Base-by-base conservation (phyloP, 2,113 vertebrate genomes). In the Clarias macrocephalus region DNA sequence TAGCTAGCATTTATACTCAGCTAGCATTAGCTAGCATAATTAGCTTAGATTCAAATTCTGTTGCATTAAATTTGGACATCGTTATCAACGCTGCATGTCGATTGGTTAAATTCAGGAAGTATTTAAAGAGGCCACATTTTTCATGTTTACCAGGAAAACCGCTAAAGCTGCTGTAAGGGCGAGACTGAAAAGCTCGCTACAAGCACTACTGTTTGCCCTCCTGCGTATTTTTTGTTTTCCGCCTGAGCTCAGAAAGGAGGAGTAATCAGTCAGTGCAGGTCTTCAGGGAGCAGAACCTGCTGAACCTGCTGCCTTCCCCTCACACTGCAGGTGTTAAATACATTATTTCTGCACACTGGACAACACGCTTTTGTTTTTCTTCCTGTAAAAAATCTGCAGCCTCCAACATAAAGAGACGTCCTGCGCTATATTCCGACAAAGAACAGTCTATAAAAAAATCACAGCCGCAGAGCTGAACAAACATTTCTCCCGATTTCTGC, bases 291-390 rank as follows among this genome's bases (percentile, higher is more conserved):
- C 19, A 81, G 54, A 63, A 56, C 25, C 18, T 57, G 62, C 76
- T 80, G 76, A 63, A 57, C 73, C 28, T 80, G 76, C 76, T 86
- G 76, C 80, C 42, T 30, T n/a, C 75, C 86, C 37, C 8, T 48
- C 37, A 30, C 56, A 73, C 56, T 54, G 79, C 86, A 85, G 84
- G 84, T 85, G 83, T 62, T 85, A 76, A 85, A 73, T 48, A 85
- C 72, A 77, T 68, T 57, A 28, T 30, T 42, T 77, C 89, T 90
- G 59, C 16, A 82, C 84, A 88, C 80, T 79, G 87, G 57, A 25
- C 57, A 81, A 37, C 57, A 62, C 30, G 3, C 7, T 13, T 23
- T 3, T 62, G 59, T 81, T 81, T 81, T 81, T 62, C 59, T 62
- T 81, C 79, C 57, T 42, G 8, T 81, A 48, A 15, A 62, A 80